phyloP scores from a whole-genome alignment of 35 echinoderm and acorn worm species.

The Diadema setosum region DNA sequence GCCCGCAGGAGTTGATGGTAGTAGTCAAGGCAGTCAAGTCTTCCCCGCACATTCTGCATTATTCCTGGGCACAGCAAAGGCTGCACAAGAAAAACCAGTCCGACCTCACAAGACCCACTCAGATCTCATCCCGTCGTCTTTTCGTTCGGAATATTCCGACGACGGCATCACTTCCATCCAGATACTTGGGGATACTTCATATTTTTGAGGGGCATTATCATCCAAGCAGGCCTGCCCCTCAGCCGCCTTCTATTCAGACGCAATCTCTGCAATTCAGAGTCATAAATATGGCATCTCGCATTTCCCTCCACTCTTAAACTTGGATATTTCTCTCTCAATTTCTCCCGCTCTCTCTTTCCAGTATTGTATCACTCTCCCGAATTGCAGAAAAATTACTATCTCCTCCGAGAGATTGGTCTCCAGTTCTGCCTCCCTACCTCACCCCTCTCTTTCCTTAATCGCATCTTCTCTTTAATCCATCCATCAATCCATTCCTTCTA shows the following conservation, averaged over 20 bases:
- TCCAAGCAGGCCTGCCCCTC: background rate
- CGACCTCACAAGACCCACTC: background rate
- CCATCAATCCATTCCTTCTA: too few species aligned
- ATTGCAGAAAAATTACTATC: too few species aligned
- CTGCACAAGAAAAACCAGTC: background rate
- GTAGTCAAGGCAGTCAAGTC: background rate
- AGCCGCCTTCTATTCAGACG: background rate
- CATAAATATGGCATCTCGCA: background rate
- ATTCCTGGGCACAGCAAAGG: background rate
- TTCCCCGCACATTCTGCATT: background rate
- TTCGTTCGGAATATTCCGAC: background rate
- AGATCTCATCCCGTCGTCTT: background rate
- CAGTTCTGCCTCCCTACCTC: too few species aligned
- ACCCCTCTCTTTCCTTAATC: too few species aligned
- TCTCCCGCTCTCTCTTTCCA: too few species aligned
- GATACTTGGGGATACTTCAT: background rate
- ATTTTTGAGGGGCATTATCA: slow-evolving; percentile 8
- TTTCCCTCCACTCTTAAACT: background rate
- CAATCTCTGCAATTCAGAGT: background rate
- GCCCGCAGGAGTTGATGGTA: too few species aligned
- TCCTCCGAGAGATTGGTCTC: too few species aligned
- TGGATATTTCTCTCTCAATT: too few species aligned
- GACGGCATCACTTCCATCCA: background rate
- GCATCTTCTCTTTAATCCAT: too few species aligned
- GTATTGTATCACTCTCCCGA: too few species aligned